Percentiles rank a stretch among this genome's conserved stretches.
Evolutionary conservation across 2,888 invertebrate species (phyloP).

Genomic region (Clepsis dumicolana): DNA sequence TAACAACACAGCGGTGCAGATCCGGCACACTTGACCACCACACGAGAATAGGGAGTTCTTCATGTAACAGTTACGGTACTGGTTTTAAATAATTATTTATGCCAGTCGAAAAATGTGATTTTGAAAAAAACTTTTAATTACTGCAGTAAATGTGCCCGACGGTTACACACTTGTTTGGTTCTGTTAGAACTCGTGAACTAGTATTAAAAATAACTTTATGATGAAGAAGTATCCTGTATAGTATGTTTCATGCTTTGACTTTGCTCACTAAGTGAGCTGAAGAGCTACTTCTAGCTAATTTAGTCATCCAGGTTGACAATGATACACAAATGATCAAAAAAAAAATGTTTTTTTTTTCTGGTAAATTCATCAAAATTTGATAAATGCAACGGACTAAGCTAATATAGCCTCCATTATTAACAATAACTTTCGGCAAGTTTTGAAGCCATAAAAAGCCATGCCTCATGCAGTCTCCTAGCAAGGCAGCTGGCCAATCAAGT

Average conservation of each 20-base stretch:
- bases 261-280: background rate
- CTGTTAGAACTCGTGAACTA: background rate
- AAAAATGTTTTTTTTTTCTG: background rate
- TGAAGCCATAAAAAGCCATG: too few species aligned
- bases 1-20: conserved; percentile 67
- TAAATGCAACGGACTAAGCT: background rate
- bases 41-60: conserved; percentile 83
- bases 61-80: conserved; percentile 80
- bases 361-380: background rate
- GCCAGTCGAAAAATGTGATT: conserved; percentile 40
- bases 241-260: background rate
- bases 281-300: background rate
- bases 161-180: background rate
- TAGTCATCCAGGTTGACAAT: background rate
- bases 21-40: conserved; percentile 83
- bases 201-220: background rate
- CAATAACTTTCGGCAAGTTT: too few species aligned
- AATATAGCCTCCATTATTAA: too few species aligned
- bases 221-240: background rate
- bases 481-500: too few species aligned
- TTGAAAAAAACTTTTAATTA: conserved; percentile 12
- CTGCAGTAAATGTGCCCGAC: background rate
- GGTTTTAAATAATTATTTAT: conserved; percentile 54
- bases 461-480: too few species aligned
- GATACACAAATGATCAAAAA: background rate